Evolutionary conservation across 2,797 vertebrate genomes (phyloP).

Genomic region (Myotis pilosus): DNA sequence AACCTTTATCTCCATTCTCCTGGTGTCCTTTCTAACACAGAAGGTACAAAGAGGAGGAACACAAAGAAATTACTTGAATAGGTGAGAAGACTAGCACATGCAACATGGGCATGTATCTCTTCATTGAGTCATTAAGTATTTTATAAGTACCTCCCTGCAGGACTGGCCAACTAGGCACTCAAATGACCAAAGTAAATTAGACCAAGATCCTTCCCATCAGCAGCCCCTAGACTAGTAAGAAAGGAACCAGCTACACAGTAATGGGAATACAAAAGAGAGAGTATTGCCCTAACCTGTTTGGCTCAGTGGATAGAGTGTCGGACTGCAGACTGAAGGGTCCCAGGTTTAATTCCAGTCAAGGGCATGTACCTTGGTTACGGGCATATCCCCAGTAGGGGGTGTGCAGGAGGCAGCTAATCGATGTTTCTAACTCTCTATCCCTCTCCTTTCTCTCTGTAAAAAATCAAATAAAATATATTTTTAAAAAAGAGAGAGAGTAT

Average conservation of each 20-base stretch:
- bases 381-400: too few relatives aligned
- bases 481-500: too few relatives aligned
- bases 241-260: neutral
- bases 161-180: neutral
- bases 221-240: neutral
- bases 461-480: too few relatives aligned
- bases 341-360: too few relatives aligned
- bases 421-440: too few relatives aligned
- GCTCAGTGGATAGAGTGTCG: too few relatives aligned
- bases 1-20: neutral
- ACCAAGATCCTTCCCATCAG: neutral
- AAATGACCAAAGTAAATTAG: neutral
- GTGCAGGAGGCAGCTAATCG: too few relatives aligned
- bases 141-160: neutral
- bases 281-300: too few relatives aligned
- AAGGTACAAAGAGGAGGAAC: neutral
- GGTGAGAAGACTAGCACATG: neutral
- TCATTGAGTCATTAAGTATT: neutral
- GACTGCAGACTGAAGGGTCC: too few relatives aligned
- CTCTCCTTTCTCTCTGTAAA: too few relatives aligned
- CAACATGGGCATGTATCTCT: neutral
- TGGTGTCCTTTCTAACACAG: neutral
- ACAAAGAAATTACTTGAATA: neutral
- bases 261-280: neutral
- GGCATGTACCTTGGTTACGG: too few relatives aligned